These are phyloP conservation scores for Drosophila lacicola DNA, from an alignment of 2,888 invertebrate species.

Conservation along the genomic window DNA sequence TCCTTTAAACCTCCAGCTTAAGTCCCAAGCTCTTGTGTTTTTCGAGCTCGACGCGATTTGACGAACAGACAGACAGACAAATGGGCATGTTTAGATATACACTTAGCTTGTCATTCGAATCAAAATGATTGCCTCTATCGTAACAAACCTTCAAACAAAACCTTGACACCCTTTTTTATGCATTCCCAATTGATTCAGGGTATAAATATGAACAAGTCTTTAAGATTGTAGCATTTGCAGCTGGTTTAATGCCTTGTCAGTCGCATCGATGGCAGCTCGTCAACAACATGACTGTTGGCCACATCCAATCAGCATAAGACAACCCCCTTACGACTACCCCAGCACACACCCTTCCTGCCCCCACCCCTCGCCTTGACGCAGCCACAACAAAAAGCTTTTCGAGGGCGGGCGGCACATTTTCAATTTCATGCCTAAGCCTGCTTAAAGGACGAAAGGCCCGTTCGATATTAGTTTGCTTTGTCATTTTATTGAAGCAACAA, in stretches of 20 bases:
- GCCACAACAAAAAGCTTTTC: conserved; percentile 32
- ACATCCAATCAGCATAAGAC: conserved; percentile 61
- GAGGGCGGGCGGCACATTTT: conserved; percentile 45
- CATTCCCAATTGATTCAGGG: no score
- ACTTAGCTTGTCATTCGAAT: no score
- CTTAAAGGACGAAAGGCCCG: conserved; percentile 36
- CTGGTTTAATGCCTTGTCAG: conserved; percentile 9
- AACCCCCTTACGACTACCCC: conserved; percentile 4
- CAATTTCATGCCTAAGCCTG: conserved; percentile 71
- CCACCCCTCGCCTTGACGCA: background rate
- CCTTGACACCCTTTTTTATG: no score
- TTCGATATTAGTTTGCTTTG: conserved; percentile 73
- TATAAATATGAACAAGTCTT: background rate
- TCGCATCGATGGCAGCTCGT: conserved; percentile 35
- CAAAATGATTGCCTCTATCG: no score
- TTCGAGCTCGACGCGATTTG: no score
- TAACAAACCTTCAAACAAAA: no score
- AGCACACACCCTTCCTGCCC: no score
- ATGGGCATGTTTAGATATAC: no score
- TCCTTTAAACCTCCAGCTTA: no score
- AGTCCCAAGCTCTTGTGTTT: no score
- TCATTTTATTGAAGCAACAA: conserved; percentile 78
- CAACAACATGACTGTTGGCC: conserved; percentile 26
- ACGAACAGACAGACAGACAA: no score
- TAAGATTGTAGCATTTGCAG: conserved; percentile 5